These are phyloP conservation scores for Leptobrachium ailaonicum DNA, from an alignment of 2,113 vertebrate genomes.

Conservation along the genomic window DNA sequence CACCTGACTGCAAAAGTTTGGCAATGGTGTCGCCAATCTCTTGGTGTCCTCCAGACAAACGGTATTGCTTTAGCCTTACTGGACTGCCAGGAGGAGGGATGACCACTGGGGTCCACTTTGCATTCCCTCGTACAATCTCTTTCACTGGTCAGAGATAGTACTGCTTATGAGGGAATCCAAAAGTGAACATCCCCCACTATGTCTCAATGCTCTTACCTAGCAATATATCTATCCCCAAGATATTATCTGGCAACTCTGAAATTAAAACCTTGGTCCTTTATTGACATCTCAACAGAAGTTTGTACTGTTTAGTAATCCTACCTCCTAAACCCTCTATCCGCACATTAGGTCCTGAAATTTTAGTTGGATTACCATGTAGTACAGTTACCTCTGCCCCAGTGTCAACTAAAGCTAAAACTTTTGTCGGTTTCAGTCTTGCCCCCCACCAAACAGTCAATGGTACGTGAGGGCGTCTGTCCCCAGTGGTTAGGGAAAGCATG, in stretches of 20 bases:
- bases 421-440: neutral
- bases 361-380: neutral
- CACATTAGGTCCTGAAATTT: neutral
- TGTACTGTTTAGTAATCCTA: neutral
- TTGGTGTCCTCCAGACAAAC: too few species aligned
- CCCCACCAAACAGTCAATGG: neutral
- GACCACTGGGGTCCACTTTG: neutral
- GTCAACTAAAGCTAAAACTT: neutral
- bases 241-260: neutral
- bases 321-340: neutral
- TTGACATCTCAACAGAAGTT: neutral
- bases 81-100: neutral
- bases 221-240: neutral
- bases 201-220: neutral
- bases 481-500: neutral
- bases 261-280: neutral
- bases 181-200: neutral
- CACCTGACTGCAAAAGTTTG: too few species aligned
- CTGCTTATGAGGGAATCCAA: neutral
- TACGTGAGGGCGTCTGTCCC: neutral
- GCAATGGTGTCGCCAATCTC: too few species aligned
- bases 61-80: neutral
- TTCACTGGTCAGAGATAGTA: neutral
- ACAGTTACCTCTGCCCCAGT: slow-evolving; percentile 2
- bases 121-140: neutral